Conservation (phyloP, 2,888 invertebrate species). For the Lapara coniferarum region DNA sequence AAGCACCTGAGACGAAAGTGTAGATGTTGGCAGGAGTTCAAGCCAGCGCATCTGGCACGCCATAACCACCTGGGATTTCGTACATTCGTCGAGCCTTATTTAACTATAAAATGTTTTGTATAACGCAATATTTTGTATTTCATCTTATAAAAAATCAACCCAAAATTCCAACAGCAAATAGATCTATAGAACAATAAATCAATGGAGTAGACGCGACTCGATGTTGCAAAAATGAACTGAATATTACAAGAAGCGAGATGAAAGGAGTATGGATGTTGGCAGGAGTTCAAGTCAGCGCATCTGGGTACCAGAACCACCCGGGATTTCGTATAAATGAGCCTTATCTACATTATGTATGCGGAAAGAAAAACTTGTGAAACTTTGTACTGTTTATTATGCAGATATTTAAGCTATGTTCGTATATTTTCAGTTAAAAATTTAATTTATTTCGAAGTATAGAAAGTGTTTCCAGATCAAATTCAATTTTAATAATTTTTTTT, state of each 20-base stretch:
- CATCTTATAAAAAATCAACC: too few species aligned
- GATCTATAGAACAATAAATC: constrained; percentile 33
- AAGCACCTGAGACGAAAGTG: constrained; percentile 41
- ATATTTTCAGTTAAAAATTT: too few species aligned
- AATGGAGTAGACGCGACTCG: constrained; percentile 33
- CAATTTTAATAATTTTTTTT: too few species aligned
- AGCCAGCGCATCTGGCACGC: constrained; percentile 47
- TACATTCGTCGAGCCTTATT: not conserved
- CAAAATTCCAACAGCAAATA: too few species aligned
- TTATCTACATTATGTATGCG: constrained; percentile 19
- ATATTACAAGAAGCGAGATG: constrained; percentile 45
- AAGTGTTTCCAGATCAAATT: too few species aligned
- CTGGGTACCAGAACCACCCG: constrained; percentile 32
- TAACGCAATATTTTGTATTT: too few species aligned
- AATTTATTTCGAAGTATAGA: too few species aligned
- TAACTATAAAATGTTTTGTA: not conserved
- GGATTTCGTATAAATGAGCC: constrained; percentile 29
- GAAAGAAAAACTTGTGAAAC: not conserved
- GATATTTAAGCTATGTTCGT: too few species aligned
- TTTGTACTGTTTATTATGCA: not conserved
- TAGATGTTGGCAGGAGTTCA: constrained; percentile 72
- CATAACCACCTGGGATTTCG: constrained; percentile 32
- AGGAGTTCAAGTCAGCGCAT: constrained; percentile 63
- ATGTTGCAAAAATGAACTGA: constrained; percentile 49
- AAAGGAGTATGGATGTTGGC: constrained; percentile 64